Evolutionary conservation across 2,888 invertebrate genomes (phyloP).

Genomic region (Epistrophe grossulariae): DNA sequence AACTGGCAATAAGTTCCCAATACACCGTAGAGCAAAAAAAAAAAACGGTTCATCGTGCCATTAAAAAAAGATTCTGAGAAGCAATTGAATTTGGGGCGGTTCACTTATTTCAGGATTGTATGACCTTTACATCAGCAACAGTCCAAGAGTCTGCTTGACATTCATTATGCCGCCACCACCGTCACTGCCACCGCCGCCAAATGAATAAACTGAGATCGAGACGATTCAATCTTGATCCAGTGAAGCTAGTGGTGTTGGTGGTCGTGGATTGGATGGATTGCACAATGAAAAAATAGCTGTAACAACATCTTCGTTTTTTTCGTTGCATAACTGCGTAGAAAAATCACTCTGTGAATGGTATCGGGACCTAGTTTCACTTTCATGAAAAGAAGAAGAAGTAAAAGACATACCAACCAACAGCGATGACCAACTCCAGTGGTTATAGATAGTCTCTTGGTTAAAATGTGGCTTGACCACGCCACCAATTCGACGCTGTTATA

Average conservation of each 20-base stretch:
- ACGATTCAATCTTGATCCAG: conserved; percentile 59
- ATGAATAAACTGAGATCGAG: background rate
- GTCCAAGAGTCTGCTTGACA: conserved; percentile 69
- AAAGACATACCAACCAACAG: conserved; percentile 11
- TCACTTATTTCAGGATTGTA: conserved; percentile 63
- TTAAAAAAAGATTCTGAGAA: conserved; percentile 50
- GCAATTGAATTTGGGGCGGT: conserved; percentile 73
- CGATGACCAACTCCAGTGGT: background rate
- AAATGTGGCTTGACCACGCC: conserved; percentile 59
- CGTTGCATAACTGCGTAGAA: conserved; percentile 70
- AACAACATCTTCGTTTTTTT: conserved; percentile 39
- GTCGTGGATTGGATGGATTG: conserved; percentile 35
- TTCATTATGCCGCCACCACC: conserved; percentile 35
- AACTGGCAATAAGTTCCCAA: conserved; percentile 58
- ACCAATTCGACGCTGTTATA: conserved; percentile 25
- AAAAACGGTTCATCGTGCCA: conserved; percentile 44
- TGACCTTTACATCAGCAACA: conserved; percentile 65
- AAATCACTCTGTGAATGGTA: conserved; percentile 51
- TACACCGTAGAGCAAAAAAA: conserved; percentile 39
- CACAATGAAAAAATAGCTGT: conserved; percentile 41
- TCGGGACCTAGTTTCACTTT: conserved; percentile 71
- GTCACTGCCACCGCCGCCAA: background rate
- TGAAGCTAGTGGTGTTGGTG: background rate
- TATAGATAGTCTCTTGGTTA: background rate
- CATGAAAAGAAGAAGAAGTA: conserved; percentile 31